phyloP scores from a whole-genome alignment of 2,888 invertebrate genomes.

The Himalopsyche japonica region DNA sequence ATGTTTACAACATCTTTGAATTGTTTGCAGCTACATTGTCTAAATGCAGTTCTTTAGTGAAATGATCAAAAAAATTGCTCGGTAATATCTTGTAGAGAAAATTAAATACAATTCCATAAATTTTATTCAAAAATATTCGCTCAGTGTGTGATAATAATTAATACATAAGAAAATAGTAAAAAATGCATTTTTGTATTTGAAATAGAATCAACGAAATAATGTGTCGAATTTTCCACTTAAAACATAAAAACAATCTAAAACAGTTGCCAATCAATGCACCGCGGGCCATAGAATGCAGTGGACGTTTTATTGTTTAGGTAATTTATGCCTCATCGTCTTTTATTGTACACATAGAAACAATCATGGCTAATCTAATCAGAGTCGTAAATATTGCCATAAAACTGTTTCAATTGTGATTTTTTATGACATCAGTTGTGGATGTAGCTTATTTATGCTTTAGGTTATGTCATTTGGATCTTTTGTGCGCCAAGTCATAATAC shows the following conservation, averaged over 20 bases:
- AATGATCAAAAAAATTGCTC: too few species aligned
- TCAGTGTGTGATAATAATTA: too few species aligned
- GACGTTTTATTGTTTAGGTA: slow-evolving; percentile 13
- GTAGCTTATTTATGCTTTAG: not conserved
- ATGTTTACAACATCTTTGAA: too few species aligned
- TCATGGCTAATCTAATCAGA: slow-evolving; percentile 29
- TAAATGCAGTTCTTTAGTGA: too few species aligned
- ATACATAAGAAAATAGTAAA: too few species aligned
- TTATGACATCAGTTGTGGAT: slow-evolving; percentile 3
- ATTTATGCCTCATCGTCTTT: slow-evolving; percentile 15
- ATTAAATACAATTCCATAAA: too few species aligned
- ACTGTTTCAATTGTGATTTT: slow-evolving; percentile 21
- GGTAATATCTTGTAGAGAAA: too few species aligned
- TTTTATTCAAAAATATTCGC: too few species aligned
- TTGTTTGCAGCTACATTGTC: too few species aligned
- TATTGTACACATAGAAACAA: slow-evolving; percentile 17
- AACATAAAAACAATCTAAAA: not conserved
- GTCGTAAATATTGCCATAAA: slow-evolving; percentile 23
- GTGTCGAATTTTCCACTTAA: not conserved
- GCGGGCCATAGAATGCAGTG: not conserved
- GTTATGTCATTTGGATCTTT: not conserved
- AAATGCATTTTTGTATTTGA: too few species aligned
- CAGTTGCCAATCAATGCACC: not conserved
- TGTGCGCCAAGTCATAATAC: not conserved
- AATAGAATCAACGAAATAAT: not conserved